Base-by-base conservation (phyloP, 2,113 vertebrate species). In the Ictalurus furcatus region DNA sequence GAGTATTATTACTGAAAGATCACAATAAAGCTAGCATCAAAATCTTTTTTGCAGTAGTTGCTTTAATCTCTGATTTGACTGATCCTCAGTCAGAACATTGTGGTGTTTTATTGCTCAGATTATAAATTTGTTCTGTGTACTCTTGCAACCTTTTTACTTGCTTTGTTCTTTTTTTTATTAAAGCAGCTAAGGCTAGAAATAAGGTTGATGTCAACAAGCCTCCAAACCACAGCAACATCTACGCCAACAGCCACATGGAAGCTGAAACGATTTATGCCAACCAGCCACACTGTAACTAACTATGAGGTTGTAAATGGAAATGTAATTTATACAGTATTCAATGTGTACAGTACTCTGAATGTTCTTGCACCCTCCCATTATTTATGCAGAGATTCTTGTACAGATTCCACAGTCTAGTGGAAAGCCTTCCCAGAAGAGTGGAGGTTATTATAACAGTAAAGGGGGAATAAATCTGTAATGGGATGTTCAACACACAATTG, bases 201-300 rank as follows among this genome's bases (percentile, higher is more conserved):
- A 28, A 34, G 16, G 58, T 58, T 67, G 30, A 76, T 40, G 73
- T n/a, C 5, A 79, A 84, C 28, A 69, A 25, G 7, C 59, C 84
- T 69, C 56, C 71, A 85, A 88, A 84, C 67, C 61, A 81, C 21
- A 28, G 56, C 63, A 78, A 69, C 28, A 63, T 84, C 83, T 89
- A 89, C 21, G 23, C 44, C 48, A 89, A 88, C 88, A 30, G 4
- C 1, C 3, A 21, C 59, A 1, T 63, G 34, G 23, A 71, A 52
- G 28, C 14, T 52, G 82, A 2, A 23, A 85, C 84, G 30, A 73
- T 37, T 6, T 89, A 87, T n/a, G 54, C 14, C 85, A 89, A 87
- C 23, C 73, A 80, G 30, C 37, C 13, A 52, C 85, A 4, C 63
- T 69, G 79, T 88, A 34, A n/a, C 37, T 73, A 85, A 71, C 40